Conservation (phyloP, 2,888 invertebrate species). For the Nematopogon swammerdamellus region DNA sequence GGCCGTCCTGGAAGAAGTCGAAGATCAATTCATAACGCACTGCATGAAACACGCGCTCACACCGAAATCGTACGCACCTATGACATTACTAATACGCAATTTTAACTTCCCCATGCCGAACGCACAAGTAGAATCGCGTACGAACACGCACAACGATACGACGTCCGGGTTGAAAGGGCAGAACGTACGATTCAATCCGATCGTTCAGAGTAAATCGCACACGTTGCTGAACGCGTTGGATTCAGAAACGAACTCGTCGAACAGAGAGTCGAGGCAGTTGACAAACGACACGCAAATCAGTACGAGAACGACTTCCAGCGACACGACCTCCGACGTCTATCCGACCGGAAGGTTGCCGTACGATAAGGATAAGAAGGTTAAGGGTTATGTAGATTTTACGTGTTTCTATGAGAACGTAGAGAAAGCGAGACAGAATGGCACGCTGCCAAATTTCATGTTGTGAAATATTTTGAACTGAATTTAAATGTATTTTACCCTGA, state of each 20-base stretch:
- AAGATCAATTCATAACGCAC: conserved; percentile 77
- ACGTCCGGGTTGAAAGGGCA: conserved; percentile 31
- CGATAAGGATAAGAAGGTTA: conserved; percentile 66
- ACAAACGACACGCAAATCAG: conserved; percentile 31
- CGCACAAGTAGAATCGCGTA: conserved; percentile 29
- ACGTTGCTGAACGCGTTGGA: conserved; percentile 41
- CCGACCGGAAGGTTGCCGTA: conserved; percentile 25
- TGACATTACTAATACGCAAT: conserved; percentile 80
- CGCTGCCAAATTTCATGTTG: conserved; percentile 60
- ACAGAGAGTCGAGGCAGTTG: conserved; percentile 22
- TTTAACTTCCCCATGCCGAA: conserved; percentile 77
- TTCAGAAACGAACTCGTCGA: conserved; percentile 33
- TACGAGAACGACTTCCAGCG: conserved; percentile 32
- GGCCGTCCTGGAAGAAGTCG: conserved; percentile 79
- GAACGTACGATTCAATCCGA: conserved; percentile 61
- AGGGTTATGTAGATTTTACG: conserved; percentile 81
- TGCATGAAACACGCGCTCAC: conserved; percentile 58
- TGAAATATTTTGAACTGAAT: too few species aligned
- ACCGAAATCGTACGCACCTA: conserved; percentile 71
- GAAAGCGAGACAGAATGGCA: conserved; percentile 62
- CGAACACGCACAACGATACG: conserved; percentile 12
- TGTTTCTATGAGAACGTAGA: conserved; percentile 74
- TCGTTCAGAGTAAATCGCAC: conserved; percentile 52
- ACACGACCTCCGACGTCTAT: conserved; percentile 38
- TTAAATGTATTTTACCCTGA: too few species aligned